phyloP scores from a whole-genome alignment of 2,888 invertebrate genomes.

The Eupelmus urozonus region DNA sequence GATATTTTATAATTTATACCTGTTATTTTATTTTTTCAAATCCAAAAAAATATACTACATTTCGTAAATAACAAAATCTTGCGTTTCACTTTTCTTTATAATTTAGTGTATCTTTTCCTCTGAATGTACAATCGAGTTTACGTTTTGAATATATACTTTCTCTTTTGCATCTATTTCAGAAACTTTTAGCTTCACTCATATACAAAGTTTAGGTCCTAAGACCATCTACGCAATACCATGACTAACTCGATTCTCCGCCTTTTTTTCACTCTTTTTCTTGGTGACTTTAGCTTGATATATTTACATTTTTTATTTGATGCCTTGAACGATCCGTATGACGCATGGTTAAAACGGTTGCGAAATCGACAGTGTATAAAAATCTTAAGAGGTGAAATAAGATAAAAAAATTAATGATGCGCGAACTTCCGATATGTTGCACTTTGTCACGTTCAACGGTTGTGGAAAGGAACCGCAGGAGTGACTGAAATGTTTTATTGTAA shows the following conservation, averaged over 20 bases:
- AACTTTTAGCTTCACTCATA: background rate
- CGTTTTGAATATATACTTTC: background rate
- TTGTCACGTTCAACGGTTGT: too few species aligned
- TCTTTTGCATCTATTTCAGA: background rate
- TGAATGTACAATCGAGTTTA: too few species aligned
- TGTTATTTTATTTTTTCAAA: too few species aligned
- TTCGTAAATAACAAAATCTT: too few species aligned
- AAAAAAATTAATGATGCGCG: background rate
- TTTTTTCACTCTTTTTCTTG: background rate
- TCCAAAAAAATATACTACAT: too few species aligned
- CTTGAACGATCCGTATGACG: background rate
- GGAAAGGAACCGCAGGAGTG: too few species aligned
- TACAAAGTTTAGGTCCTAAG: background rate
- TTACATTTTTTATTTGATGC: background rate
- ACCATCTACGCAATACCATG: background rate
- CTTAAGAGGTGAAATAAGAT: background rate
- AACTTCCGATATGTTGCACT: background rate
- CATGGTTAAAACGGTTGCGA: background rate
- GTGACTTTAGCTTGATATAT: background rate
- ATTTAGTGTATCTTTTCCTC: too few species aligned
- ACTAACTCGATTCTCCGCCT: background rate
- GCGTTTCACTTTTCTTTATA: too few species aligned
- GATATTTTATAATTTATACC: too few species aligned
- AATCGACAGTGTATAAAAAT: background rate
- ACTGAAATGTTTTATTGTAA: too few species aligned